Percentiles rank a stretch among this genome's conserved stretches.
phyloP scores from a whole-genome alignment of 2,888 invertebrate genomes.

The Charanyca ferruginea region DNA sequence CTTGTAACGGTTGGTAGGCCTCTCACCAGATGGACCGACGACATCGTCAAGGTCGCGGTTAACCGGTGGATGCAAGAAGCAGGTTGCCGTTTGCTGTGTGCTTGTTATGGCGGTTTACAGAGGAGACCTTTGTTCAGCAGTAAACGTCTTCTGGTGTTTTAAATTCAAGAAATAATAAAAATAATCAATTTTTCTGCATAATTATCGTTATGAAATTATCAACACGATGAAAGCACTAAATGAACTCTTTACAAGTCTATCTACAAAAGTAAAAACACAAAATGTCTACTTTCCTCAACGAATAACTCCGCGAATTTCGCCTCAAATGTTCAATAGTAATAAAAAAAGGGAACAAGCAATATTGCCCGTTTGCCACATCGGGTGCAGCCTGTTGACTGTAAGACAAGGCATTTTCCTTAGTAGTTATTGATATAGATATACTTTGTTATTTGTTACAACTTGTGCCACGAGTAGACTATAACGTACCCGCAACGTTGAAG shows the following conservation, averaged over 20 bases:
- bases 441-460: slow-evolving; percentile 1
- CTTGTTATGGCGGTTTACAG: too few species aligned
- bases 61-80: too few species aligned
- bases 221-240: neutral
- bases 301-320: slow-evolving; percentile 2
- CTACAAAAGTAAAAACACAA: neutral
- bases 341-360: slow-evolving; percentile 28
- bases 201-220: too few species aligned
- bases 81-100: too few species aligned
- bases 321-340: slow-evolving; percentile 38
- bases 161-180: too few species aligned
- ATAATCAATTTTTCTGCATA: too few species aligned
- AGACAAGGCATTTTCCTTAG: neutral
- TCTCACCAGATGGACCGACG: too few species aligned
- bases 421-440: neutral
- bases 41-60: too few species aligned
- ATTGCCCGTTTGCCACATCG: slow-evolving; percentile 1
- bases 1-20: too few species aligned
- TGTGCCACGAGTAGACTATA: slow-evolving; percentile 8
- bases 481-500: too few species aligned
- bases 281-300: neutral
- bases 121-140: too few species aligned
- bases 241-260: neutral
- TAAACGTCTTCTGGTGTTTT: too few species aligned
- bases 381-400: slow-evolving; percentile 32